Percentiles rank a stretch among this genome's conserved stretches.
phyloP scores from a whole-genome alignment of 1,140 invertebrate species.

The Cyclina sinensis region DNA sequence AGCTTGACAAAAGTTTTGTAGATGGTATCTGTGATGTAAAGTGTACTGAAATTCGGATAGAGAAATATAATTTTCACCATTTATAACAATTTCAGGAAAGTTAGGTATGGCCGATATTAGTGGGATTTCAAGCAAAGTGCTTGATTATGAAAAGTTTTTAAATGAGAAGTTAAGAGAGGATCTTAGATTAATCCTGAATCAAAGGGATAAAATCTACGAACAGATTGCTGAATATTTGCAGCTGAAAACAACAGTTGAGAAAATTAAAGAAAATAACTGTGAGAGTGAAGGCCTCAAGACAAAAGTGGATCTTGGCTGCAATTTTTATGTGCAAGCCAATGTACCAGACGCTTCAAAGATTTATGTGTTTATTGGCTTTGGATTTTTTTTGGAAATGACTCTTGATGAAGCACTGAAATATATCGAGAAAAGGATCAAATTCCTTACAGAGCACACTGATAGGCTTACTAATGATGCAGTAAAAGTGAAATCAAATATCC shows the following conservation, averaged over 20 bases:
- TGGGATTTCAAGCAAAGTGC: constrained; percentile 70
- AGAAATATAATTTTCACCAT: too few relatives aligned
- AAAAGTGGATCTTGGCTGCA: constrained; percentile 92
- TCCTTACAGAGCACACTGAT: constrained; percentile 88
- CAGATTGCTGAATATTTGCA: constrained; percentile 92
- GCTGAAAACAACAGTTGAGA: constrained; percentile 87
- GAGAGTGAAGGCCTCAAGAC: constrained; percentile 91
- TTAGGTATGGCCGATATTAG: background rate
- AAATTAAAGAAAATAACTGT: constrained; percentile 88
- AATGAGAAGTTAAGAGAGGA: constrained; percentile 81
- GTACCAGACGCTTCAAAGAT: constrained; percentile 90
- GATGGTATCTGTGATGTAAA: too few relatives aligned
- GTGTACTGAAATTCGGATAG: too few relatives aligned
- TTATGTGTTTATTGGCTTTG: constrained; percentile 92
- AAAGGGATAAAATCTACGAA: constrained; percentile 89
- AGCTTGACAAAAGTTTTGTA: too few relatives aligned
- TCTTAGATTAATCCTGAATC: constrained; percentile 89
- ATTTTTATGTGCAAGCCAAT: constrained; percentile 88
- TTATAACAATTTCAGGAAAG: too few relatives aligned
- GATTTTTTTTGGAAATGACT: constrained; percentile 92
- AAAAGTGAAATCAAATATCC: constrained; percentile 93
- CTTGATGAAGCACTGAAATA: constrained; percentile 91
- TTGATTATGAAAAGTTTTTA: constrained; percentile 80
- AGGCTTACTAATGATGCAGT: constrained; percentile 90
- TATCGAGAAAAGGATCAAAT: constrained; percentile 90